phyloP scores from a whole-genome alignment of 2,888 invertebrate species.

The Nomada hirtipes region DNA sequence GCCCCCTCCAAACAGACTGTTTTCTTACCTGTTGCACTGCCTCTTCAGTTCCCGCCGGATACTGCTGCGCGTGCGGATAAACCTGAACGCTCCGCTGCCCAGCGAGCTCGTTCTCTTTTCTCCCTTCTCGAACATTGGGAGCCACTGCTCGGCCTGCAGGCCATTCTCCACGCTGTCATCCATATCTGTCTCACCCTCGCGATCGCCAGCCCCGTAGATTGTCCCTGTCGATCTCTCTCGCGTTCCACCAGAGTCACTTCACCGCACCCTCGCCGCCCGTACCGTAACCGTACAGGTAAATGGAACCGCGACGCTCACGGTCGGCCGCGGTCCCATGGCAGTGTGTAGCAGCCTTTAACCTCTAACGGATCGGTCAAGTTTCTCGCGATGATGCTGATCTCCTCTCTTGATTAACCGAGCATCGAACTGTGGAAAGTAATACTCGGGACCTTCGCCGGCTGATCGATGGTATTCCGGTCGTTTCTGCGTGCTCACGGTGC shows the following conservation, averaged over 20 bases:
- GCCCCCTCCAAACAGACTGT: not conserved
- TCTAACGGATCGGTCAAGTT: conserved; percentile 75
- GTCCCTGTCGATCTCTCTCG: conserved; percentile 36
- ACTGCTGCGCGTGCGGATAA: conserved; percentile 81
- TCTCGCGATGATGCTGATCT: conserved; percentile 60
- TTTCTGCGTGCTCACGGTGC: not conserved
- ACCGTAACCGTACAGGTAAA: conserved; percentile 38
- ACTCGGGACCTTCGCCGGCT: conserved; percentile 33
- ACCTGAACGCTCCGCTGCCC: conserved; percentile 80
- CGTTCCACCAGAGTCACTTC: conserved; percentile 29
- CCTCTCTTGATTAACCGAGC: conserved; percentile 56
- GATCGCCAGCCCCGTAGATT: conserved; percentile 37
- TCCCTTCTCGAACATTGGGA: conserved; percentile 73
- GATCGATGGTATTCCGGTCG: conserved; percentile 9
- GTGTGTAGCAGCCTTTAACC: conserved; percentile 75
- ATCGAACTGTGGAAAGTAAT: conserved; percentile 52
- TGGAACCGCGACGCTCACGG: conserved; percentile 45
- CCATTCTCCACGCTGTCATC: conserved; percentile 76
- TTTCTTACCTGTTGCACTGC: conserved; percentile 80
- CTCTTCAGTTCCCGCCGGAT: conserved; percentile 79
- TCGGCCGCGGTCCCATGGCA: conserved; percentile 49
- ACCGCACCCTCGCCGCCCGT: conserved; percentile 47
- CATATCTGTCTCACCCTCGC: conserved; percentile 70
- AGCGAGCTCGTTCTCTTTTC: conserved; percentile 76
- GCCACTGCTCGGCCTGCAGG: conserved; percentile 78